Percentiles rank a stretch among this genome's conserved stretches.
These are phyloP conservation scores for Peromyscus californicus DNA, from an alignment of 2,113 vertebrate genomes.

Conservation along the genomic window DNA sequence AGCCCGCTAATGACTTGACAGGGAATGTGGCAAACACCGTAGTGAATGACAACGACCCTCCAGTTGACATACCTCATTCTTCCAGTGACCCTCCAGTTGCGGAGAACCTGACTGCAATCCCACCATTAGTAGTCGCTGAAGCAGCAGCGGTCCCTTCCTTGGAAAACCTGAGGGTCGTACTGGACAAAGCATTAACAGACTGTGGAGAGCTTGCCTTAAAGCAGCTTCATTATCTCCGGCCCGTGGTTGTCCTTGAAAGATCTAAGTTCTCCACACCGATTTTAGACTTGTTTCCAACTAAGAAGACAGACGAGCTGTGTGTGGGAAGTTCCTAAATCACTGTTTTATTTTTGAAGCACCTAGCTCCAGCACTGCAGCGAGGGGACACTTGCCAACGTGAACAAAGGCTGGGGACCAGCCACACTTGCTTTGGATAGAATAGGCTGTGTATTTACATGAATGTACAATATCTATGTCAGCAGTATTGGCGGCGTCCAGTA, in stretches of 20 bases:
- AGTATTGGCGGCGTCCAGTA: constrained; percentile 89
- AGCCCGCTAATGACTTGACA: constrained; percentile 79
- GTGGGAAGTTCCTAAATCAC: constrained; percentile 92
- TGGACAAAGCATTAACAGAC: constrained; percentile 97
- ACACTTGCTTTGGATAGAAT: constrained; percentile 86
- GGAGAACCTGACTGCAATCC: constrained; percentile 87
- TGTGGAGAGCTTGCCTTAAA: constrained; percentile 99
- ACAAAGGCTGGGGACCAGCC: constrained; percentile 86
- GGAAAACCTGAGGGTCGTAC: constrained; percentile 95
- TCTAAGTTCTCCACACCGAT: constrained; percentile 93
- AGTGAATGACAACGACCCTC: constrained; percentile 90
- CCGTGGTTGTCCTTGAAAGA: constrained; percentile 97
- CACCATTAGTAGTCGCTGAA: constrained; percentile 90
- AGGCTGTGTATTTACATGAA: constrained; percentile 91
- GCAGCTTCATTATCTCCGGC: constrained; percentile 98
- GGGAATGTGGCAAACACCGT: constrained; percentile 80
- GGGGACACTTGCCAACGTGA: constrained; percentile 88
- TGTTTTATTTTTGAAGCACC: constrained; percentile 85
- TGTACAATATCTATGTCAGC: constrained; percentile 90
- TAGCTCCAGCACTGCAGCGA: constrained; percentile 86
- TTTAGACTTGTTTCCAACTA: constrained; percentile 93
- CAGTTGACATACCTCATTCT: constrained; percentile 87
- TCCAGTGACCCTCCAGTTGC: constrained; percentile 86
- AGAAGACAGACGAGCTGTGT: constrained; percentile 94
- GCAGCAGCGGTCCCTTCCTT: constrained; percentile 91